Percentiles rank a stretch among this genome's conserved stretches.
Conservation (phyloP, 64 coral and sea anemone genomes). For the Actinia tenebrosa region DNA sequence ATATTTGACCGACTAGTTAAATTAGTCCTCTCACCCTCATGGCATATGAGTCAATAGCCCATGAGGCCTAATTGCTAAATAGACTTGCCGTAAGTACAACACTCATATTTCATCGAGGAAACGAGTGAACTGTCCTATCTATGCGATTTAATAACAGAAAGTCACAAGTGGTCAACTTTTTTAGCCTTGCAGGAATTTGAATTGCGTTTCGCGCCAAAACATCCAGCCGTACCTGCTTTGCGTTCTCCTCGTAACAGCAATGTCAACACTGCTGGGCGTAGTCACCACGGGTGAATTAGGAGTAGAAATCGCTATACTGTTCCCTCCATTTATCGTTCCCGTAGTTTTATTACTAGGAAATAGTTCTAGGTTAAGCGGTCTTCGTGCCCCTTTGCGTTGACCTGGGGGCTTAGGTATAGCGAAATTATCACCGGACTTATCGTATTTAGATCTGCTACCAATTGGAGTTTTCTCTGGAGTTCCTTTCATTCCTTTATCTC, state of each 20-base stretch:
- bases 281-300: conserved; percentile 24
- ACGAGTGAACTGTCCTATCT: too few species aligned
- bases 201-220: not conserved
- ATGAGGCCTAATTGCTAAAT: not conserved
- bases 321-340: not conserved
- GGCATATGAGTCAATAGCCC: too few species aligned
- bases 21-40: too few species aligned
- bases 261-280: conserved; percentile 28
- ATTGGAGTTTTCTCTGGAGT: conserved; percentile 21
- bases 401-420: conserved; percentile 73
- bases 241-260: conserved; percentile 61
- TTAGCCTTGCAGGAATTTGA: not conserved
- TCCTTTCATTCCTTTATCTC: conserved; percentile 34
- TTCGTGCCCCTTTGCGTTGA: conserved; percentile 59
- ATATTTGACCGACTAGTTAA: too few species aligned
- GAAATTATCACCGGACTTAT: conserved; percentile 26
- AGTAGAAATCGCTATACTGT: not conserved
- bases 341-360: conserved; percentile 47
- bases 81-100: too few species aligned
- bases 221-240: conserved; percentile 65
- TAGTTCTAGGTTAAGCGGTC: conserved; percentile 57
- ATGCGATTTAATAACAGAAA: too few species aligned
- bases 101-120: too few species aligned
- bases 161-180: too few species aligned
- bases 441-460: not conserved